Conservation (phyloP, 2,113 vertebrate genomes). For the Ictidomys tridecemlineatus region DNA sequence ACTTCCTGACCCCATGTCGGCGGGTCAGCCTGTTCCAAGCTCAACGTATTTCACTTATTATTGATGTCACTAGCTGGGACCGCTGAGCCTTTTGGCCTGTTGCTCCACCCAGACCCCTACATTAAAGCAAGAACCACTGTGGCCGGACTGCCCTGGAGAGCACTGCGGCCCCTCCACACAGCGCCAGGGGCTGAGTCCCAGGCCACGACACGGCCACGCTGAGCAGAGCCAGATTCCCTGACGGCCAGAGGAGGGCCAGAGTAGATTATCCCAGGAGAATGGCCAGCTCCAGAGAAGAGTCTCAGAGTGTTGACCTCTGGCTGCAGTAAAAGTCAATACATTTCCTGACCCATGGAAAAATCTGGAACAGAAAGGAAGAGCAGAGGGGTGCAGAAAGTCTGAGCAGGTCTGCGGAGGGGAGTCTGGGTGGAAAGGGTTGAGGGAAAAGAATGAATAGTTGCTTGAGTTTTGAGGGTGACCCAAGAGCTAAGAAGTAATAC, state of each 20-base stretch:
- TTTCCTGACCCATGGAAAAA: background rate
- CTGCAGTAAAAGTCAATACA: background rate
- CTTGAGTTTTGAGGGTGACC: background rate
- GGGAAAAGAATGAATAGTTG: background rate
- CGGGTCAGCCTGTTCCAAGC: background rate
- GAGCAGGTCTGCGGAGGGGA: background rate
- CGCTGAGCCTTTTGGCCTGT: background rate
- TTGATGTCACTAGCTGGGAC: background rate
- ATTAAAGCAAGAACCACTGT: too few relatives aligned
- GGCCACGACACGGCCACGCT: background rate
- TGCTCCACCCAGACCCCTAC: background rate
- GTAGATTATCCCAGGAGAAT: conserved; percentile 20
- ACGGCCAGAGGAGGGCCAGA: background rate
- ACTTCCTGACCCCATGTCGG: background rate
- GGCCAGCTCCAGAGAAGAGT: background rate
- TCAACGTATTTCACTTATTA: background rate
- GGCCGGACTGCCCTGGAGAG: too few relatives aligned
- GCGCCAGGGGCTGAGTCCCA: background rate
- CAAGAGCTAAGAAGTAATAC: background rate
- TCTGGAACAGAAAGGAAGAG: background rate
- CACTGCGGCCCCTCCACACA: background rate
- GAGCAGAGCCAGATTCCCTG: conserved; percentile 29
- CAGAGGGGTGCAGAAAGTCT: background rate
- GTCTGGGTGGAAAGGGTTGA: conserved; percentile 6
- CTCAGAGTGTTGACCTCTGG: background rate